Percentiles rank a stretch among this genome's conserved stretches.
Conservation (phyloP, 2,888 invertebrate species). For the Troglohyphantes excavatus region DNA sequence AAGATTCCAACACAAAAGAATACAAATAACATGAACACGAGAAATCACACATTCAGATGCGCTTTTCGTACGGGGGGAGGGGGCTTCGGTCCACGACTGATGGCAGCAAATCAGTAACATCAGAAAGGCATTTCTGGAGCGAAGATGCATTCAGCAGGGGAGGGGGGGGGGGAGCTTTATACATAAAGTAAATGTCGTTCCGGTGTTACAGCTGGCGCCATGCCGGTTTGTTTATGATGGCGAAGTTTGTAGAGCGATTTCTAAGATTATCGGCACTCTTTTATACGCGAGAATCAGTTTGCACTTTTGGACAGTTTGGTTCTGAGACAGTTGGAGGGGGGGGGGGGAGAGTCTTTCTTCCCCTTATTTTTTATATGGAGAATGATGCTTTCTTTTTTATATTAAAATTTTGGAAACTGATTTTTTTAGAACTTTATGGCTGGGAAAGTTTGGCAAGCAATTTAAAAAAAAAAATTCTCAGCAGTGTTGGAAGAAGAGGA, state of each 20-base stretch:
- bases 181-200: background rate
- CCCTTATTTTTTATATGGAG: too few relatives aligned
- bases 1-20: background rate
- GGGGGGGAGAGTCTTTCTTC: background rate
- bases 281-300: background rate
- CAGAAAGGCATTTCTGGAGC: slow-evolving; percentile 20
- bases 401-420: background rate
- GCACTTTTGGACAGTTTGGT: background rate
- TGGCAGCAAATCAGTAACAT: slow-evolving; percentile 16
- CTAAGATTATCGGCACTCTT: background rate
- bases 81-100: background rate
- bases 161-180: background rate
- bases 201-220: slow-evolving; percentile 21
- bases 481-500: too few relatives aligned
- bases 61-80: background rate
- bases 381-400: too few relatives aligned
- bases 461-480: too few relatives aligned
- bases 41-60: background rate
- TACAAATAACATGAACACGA: slow-evolving; percentile 18
- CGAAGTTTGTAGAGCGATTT: slow-evolving; percentile 20
- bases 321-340: background rate
- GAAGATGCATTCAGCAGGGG: background rate
- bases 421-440: background rate
- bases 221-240: slow-evolving; percentile 32
- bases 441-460: too few relatives aligned